These are phyloP conservation scores for Yoshiicerus persimilis DNA, from an alignment of 1,140 invertebrate species.

Conservation along the genomic window DNA sequence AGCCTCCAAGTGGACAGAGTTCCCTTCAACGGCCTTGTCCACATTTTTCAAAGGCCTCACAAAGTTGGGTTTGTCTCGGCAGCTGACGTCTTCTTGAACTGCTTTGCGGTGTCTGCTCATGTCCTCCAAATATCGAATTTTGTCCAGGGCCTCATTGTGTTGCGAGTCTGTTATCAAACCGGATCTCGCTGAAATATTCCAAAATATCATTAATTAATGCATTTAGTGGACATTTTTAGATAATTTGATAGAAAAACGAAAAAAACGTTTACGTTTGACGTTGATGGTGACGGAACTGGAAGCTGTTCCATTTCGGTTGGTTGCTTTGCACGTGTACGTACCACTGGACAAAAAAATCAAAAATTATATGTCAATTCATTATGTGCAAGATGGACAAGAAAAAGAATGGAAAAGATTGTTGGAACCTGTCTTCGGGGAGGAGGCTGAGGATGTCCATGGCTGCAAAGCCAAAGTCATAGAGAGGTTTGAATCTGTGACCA, in stretches of 20 bases:
- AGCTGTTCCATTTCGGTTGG: slow-evolving; percentile 86
- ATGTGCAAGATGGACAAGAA: slow-evolving; percentile 48
- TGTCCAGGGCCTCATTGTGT: slow-evolving; percentile 81
- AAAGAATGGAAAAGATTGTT: too few species aligned
- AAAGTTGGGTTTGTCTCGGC: slow-evolving; percentile 83
- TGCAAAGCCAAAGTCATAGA: slow-evolving; percentile 93
- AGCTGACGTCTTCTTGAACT: slow-evolving; percentile 60
- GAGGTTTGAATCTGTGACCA: slow-evolving; percentile 86
- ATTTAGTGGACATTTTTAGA: too few species aligned
- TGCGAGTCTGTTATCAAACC: slow-evolving; percentile 49
- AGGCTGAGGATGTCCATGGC: slow-evolving; percentile 83
- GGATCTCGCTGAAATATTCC: slow-evolving; percentile 8
- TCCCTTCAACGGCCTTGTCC: slow-evolving; percentile 80
- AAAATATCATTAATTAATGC: background rate
- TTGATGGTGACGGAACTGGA: slow-evolving; percentile 83
- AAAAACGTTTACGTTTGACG: slow-evolving; percentile 75
- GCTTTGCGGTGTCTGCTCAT: background rate
- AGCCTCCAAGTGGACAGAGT: slow-evolving; percentile 90
- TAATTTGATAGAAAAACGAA: too few species aligned
- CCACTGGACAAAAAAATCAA: too few species aligned
- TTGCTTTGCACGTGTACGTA: slow-evolving; percentile 91
- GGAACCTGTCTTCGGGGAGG: slow-evolving; percentile 62
- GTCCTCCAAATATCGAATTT: slow-evolving; percentile 84
- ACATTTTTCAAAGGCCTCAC: slow-evolving; percentile 70
- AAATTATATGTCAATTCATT: slow-evolving; percentile 55